Evolutionary conservation across 2,113 vertebrate genomes (phyloP).

Genomic region (Erythrocebus patas): DNA sequence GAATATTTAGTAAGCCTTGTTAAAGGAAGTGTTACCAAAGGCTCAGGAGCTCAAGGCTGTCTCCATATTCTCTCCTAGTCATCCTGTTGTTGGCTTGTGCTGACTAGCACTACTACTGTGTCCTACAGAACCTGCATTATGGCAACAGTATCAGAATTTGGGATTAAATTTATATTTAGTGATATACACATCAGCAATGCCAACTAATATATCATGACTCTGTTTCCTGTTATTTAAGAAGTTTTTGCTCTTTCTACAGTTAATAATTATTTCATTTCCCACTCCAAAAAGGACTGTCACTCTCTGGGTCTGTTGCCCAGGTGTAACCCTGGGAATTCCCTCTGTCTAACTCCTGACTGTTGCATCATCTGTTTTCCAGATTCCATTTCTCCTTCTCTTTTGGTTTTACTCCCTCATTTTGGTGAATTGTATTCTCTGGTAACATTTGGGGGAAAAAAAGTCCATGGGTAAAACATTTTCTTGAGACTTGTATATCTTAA

Average conservation of each 20-base stretch:
- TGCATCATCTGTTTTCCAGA: neutral
- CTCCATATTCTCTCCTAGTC: neutral
- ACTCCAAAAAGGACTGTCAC: neutral
- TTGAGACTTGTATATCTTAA: neutral
- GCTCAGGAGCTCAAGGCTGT: neutral
- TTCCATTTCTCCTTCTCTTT: neutral
- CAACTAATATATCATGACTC: neutral
- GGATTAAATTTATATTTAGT: neutral
- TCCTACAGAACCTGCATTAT: neutral
- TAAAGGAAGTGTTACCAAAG: neutral
- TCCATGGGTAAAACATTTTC: neutral
- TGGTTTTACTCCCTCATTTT: neutral
- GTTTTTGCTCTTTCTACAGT: neutral
- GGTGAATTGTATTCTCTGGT: neutral
- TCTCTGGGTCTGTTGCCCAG: neutral
- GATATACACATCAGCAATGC: neutral
- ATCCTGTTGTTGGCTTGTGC: neutral
- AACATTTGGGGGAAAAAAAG: neutral
- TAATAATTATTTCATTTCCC: neutral
- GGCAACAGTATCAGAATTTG: neutral
- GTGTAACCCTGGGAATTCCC: neutral
- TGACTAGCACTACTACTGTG: fast-evolving
- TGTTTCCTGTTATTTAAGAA: neutral
- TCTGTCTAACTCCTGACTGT: neutral
- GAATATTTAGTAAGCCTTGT: neutral